phyloP scores from a whole-genome alignment of 1,140 invertebrate genomes.

The Drosophila albomicans region DNA sequence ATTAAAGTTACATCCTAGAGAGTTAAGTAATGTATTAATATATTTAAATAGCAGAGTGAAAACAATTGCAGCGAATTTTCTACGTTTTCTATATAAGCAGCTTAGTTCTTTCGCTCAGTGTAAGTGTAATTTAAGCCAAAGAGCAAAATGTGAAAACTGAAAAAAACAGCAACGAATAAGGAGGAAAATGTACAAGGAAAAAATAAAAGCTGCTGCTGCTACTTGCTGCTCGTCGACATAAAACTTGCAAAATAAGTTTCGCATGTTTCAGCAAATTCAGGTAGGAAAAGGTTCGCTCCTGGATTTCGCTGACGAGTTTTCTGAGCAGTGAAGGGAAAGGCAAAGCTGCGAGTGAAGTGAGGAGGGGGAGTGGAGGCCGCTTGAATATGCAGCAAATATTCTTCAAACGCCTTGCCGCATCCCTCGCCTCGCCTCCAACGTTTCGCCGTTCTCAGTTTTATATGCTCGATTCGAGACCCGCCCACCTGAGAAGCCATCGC shows the following conservation, averaged over 20 bases:
- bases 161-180: conserved; percentile 46
- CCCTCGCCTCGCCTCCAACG: conserved; percentile 24
- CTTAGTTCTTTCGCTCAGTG: conserved; percentile 48
- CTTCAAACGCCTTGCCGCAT: conserved; percentile 60
- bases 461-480: conserved; percentile 57
- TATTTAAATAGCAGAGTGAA: no score
- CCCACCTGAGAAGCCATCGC: conserved; percentile 55
- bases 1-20: background rate
- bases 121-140: conserved; percentile 70
- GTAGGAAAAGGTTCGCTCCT: conserved; percentile 53
- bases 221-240: conserved; percentile 74
- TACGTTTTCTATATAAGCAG: no score
- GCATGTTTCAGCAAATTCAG: conserved; percentile 78
- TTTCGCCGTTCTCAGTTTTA: conserved; percentile 53
- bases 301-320: conserved; percentile 54
- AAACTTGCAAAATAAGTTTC: conserved; percentile 83
- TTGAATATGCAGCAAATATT: conserved; percentile 83
- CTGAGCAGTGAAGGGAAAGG: conserved; percentile 4
- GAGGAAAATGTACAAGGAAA: conserved; percentile 60
- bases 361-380: conserved; percentile 22
- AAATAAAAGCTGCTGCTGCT: conserved; percentile 74
- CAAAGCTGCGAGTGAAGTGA: no score
- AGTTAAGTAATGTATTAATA: no score
- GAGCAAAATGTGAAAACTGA: conserved; percentile 73
- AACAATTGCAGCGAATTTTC: no score